Evolutionary conservation across 2,113 vertebrate species (phyloP), one percentile per base, ranked within the genome.

Genomic region (Oncorhynchus gorbuscha): DNA sequence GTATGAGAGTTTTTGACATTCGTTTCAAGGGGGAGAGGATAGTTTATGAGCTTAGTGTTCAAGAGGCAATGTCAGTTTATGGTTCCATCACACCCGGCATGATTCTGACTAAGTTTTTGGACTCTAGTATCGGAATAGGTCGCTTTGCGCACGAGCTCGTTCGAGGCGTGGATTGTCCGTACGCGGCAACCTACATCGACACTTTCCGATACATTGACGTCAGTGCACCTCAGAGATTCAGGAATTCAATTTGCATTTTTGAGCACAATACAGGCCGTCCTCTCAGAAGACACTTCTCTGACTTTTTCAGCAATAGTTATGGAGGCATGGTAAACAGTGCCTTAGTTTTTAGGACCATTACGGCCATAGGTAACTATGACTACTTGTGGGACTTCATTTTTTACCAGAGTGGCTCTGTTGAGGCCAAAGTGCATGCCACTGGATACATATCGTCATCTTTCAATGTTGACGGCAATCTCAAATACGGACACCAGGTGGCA

Each of bases 331-430:
- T 90, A 5, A 94, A 95, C 92, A 96, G 94, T 0, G 94, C 93
- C 0, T 86, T 98, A 73, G 90, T 97, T 1, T 3, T 98, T 69
- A 90, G 96, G 2, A 94, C 95, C 7, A 93, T 97, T 18, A 91
- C 95, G 0, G 91, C 95, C 0, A 89, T 99, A 12, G 95, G 94
- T 7, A 97, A 95, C 89, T 87, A 97, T 0, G 93, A 97, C 89
- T 96, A 97, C 3, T 83, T 97, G 73, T 97, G 96, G 95, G 96
- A 97, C 82, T 97, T 96, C 74, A 88, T 96, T 68, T 94, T 97
- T 83, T 92, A 97, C 81, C 95, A 97, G 82, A 96, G 87, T 0
- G 96, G 97, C n/a, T 91, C 93, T 0, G 85, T 99, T 0, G 95
- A 97, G 80, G 93, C 93, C 35, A 95, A 93, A 65, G 95, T 97